Conservation (phyloP, 2,113 vertebrate genomes). For the Rhagologus leucostigma region DNA sequence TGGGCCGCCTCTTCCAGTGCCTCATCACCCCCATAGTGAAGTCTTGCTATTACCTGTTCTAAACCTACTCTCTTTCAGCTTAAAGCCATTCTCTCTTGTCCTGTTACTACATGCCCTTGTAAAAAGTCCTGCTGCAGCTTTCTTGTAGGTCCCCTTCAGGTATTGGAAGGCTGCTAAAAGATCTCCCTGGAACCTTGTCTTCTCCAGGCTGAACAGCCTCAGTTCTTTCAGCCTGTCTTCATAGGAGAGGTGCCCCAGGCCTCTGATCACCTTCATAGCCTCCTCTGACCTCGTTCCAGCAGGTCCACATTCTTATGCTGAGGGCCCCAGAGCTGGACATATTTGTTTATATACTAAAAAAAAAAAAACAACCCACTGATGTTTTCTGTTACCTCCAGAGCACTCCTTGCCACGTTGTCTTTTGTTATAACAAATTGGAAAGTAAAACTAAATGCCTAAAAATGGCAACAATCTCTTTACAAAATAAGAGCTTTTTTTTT, state of each 20-base stretch:
- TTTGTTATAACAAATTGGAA: background rate
- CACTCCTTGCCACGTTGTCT: background rate
- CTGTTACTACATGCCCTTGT: background rate
- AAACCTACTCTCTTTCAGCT: background rate
- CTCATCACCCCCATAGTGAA: background rate
- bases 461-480: background rate
- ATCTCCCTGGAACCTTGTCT: background rate
- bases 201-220: background rate
- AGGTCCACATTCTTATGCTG: background rate
- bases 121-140: background rate
- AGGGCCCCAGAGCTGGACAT: background rate
- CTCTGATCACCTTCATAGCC: background rate
- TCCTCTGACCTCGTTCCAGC: background rate
- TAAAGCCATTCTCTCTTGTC: background rate
- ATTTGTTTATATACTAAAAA: background rate
- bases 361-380: background rate
- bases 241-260: background rate
- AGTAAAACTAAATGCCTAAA: slow-evolving; percentile 33
- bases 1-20: background rate
- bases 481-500: background rate
- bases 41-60: background rate
- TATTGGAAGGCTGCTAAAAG: background rate
- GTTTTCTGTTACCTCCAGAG: background rate
- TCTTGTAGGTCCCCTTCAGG: background rate
- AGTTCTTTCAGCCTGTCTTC: background rate